These are phyloP conservation scores for Notocelia uddmanniana DNA, from an alignment of 2,888 invertebrate species.

Conservation along the genomic window DNA sequence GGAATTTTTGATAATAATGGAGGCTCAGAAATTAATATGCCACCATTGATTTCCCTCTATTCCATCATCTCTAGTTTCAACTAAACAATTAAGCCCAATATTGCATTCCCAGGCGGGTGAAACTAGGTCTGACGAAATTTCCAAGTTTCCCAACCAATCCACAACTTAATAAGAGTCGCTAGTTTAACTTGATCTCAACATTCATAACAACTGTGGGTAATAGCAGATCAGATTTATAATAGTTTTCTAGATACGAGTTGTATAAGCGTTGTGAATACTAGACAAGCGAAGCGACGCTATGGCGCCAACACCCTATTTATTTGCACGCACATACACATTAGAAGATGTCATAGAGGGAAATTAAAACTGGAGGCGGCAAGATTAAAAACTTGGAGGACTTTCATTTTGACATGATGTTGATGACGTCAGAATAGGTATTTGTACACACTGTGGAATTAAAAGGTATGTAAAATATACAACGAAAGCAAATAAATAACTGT, in stretches of 20 bases:
- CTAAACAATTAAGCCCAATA: neutral
- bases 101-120: neutral
- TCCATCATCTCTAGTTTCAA: neutral
- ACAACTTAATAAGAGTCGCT: too few species aligned
- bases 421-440: too few species aligned
- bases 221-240: neutral
- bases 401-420: neutral
- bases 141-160: neutral
- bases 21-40: too few species aligned
- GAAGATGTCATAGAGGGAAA: slow-evolving; percentile 37
- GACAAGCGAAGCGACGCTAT: slow-evolving; percentile 52
- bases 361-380: neutral
- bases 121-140: neutral
- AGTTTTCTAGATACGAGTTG: neutral
- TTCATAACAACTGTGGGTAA: neutral
- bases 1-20: too few species aligned
- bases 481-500: too few species aligned
- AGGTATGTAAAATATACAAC: too few species aligned
- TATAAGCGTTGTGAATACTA: neutral
- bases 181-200: neutral
- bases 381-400: neutral
- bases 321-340: slow-evolving; percentile 48
- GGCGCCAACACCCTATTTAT: slow-evolving; percentile 60
- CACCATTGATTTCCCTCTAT: neutral
- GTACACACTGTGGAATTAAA: too few species aligned